phyloP scores from a whole-genome alignment of 2,888 invertebrate species.

The Drosophila borborema region DNA sequence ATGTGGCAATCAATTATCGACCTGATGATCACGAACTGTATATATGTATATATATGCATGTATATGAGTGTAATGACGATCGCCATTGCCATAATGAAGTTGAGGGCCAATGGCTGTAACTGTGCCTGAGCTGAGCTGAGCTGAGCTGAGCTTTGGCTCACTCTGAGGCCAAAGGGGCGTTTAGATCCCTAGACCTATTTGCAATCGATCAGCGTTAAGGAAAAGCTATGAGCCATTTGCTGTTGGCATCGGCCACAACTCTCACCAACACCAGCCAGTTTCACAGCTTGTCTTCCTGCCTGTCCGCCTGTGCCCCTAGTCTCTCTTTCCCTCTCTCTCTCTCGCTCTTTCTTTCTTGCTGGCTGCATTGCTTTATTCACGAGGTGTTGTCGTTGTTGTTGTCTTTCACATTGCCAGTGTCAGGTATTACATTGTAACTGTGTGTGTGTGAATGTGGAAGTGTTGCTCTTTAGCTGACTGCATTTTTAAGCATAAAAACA shows the following conservation, averaged over 20 bases:
- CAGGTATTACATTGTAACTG: conserved; percentile 56
- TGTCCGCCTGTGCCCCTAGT: background rate
- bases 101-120: conserved; percentile 16
- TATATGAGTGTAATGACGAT: conserved; percentile 37
- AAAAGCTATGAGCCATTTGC: conserved; percentile 71
- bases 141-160: conserved; percentile 5
- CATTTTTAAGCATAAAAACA: conserved; percentile 75
- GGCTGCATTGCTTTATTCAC: conserved; percentile 57
- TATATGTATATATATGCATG: conserved; percentile 7
- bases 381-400: conserved; percentile 30
- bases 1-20: conserved; percentile 83
- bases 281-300: conserved; percentile 26
- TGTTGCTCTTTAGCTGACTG: conserved; percentile 59
- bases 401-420: conserved; percentile 26
- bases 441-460: conserved; percentile 35
- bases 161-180: conserved; percentile 60
- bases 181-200: conserved; percentile 76
- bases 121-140: conserved; percentile 16
- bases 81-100: conserved; percentile 52
- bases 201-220: conserved; percentile 77
- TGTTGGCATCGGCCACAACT: conserved; percentile 59
- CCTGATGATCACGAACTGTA: conserved; percentile 71
- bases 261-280: conserved; percentile 57
- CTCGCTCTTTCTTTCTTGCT: conserved; percentile 11
- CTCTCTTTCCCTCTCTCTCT: background rate